Evolutionary conservation across 2,888 invertebrate genomes (phyloP).

Genomic region (Latheticus oryzae): DNA sequence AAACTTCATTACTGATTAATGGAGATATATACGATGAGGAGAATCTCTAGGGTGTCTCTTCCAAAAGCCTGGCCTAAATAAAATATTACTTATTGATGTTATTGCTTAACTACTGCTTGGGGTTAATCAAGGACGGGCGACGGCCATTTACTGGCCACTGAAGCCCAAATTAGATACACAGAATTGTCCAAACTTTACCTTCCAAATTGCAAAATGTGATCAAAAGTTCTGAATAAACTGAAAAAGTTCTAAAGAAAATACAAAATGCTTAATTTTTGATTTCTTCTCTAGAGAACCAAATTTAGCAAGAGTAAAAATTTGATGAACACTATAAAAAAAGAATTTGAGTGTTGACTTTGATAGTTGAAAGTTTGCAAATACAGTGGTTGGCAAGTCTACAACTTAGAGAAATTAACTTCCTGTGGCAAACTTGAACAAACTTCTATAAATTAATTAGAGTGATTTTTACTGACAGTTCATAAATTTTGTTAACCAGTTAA

Average conservation of each 20-base stretch:
- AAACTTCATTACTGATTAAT: slow-evolving; percentile 47
- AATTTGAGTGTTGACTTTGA: too few relatives aligned
- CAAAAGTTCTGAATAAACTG: too few relatives aligned
- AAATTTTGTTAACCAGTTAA: slow-evolving; percentile 23
- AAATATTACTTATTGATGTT: slow-evolving; percentile 31
- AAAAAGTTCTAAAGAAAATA: too few relatives aligned
- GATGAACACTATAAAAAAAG: too few relatives aligned
- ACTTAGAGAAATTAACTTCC: neutral
- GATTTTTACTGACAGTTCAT: slow-evolving; percentile 19
- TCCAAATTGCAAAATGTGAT: too few relatives aligned
- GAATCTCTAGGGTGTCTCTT: slow-evolving; percentile 5
- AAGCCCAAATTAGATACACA: too few relatives aligned
- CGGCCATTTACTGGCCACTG: slow-evolving; percentile 3
- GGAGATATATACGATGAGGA: slow-evolving; percentile 32
- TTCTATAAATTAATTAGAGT: slow-evolving; percentile 15
- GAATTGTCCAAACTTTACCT: too few relatives aligned
- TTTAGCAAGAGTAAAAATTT: too few relatives aligned
- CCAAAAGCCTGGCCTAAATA: slow-evolving; percentile 24
- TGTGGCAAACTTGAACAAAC: slow-evolving; percentile 10
- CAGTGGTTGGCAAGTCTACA: too few relatives aligned
- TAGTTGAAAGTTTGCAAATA: too few relatives aligned
- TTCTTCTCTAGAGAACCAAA: too few relatives aligned
- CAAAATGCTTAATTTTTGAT: too few relatives aligned
- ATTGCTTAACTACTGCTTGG: slow-evolving; percentile 23
- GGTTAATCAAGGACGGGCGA: slow-evolving; percentile 7